Base-by-base conservation (phyloP, 2,888 invertebrate species). In the Tiphia femorata region DNA sequence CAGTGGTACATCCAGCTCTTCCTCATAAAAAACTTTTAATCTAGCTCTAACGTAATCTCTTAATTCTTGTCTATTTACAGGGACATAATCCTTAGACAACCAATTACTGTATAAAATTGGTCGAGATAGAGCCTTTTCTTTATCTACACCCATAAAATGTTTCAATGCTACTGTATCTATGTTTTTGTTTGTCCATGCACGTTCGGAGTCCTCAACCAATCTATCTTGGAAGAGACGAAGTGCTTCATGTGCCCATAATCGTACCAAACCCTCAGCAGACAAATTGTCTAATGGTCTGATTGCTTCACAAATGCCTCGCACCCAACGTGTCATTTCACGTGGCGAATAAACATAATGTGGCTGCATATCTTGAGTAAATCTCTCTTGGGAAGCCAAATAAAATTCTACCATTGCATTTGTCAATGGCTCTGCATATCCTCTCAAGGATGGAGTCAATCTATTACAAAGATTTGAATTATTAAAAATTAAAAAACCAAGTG, bases 341-440 rank as follows among this genome's bases (percentile, higher is more conserved):
- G 99, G 99, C 52, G 98, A 98, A 86, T 99, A 99, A 0, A 99
- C 98, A 84, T 99, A 99, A 85, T 99, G 99, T 1, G 99, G 99
- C 84, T 99, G 99, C 96, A 98, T 98, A 84, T 99, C 99, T 85
- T 98, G 98, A 0, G 99, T 99, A 84, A 99, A 99, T 49, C 93
- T 88, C 83, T 98, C 98, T 86, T 99, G 98, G 3, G 98, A 98
- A 4, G 93, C 90, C 49, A 98, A 87, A 86, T 98, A 99, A 82
- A 99, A 95, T 80, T 97, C 97, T 8, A 99, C 99, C 99, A 99
- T 99, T 1, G 99, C 98, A 78, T 95, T 95, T 1, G 99, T 99
- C 35, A 99, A 86, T 1, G 98, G 96, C 79, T 98, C 98, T 0
- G 98, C 95, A 83, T 95, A 97, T 1, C 96, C 93, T 65, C 95